A percentile compares a stretch with the other conserved stretches of the same genome.
These are phyloP conservation scores for Poecile atricapillus DNA, from an alignment of 2,113 vertebrate genomes.

Conservation along the genomic window DNA sequence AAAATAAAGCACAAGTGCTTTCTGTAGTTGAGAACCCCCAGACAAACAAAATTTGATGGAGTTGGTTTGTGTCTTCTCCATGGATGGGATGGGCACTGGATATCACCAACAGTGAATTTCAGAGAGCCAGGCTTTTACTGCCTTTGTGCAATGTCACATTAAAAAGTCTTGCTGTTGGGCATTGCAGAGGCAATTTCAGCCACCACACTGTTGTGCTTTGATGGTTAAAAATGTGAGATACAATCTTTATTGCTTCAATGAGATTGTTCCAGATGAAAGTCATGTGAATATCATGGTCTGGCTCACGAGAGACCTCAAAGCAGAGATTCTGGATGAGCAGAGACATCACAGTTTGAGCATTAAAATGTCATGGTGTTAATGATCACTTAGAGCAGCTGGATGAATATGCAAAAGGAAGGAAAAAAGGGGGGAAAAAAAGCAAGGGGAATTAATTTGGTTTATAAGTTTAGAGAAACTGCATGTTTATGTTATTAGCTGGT, in stretches of 20 bases:
- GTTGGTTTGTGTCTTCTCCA: background rate
- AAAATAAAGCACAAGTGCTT: background rate
- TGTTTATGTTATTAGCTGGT: background rate
- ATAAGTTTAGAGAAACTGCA: background rate
- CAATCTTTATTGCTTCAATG: background rate
- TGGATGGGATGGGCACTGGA: background rate
- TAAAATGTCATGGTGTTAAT: background rate
- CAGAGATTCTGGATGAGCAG: background rate
- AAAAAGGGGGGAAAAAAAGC: accelerated
- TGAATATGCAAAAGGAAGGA: background rate
- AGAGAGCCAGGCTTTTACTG: background rate
- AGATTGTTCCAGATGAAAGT: background rate
- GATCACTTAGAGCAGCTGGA: background rate
- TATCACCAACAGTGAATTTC: background rate
- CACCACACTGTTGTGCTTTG: accelerated
- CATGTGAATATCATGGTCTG: background rate
- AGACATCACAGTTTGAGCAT: background rate
- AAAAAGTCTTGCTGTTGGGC: accelerated
- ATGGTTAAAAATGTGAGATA: background rate
- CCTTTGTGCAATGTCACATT: background rate
- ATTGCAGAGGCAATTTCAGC: background rate
- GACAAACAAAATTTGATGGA: background rate
- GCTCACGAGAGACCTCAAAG: background rate
- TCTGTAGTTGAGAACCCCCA: background rate
- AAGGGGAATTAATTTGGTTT: background rate